Percentiles rank a stretch among this genome's conserved stretches.
These are phyloP conservation scores for Oryctes rhinoceros DNA, from an alignment of 1,140 invertebrate species.

Conservation along the genomic window DNA sequence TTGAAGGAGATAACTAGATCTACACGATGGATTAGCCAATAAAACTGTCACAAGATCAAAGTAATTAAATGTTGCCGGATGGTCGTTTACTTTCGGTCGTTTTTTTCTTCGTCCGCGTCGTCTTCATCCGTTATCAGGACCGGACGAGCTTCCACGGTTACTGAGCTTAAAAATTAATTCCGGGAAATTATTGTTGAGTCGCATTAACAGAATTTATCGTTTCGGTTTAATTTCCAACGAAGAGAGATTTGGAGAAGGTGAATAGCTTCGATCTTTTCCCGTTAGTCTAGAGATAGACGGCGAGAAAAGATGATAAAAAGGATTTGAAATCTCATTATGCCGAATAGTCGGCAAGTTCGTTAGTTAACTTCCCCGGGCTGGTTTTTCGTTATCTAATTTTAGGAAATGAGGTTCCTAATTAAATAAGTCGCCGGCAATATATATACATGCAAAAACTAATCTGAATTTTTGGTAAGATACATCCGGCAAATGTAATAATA, in stretches of 20 bases:
- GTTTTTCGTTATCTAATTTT: background rate
- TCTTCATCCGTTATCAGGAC: conserved; percentile 7
- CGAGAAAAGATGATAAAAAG: conserved; percentile 31
- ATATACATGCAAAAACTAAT: too few relatives aligned
- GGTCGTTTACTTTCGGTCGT: conserved; percentile 1
- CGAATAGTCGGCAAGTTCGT: conserved; percentile 21
- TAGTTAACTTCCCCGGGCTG: background rate
- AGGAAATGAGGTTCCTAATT: conserved; percentile 18
- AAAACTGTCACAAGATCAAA: conserved; percentile 23
- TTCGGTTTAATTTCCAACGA: conserved; percentile 20
- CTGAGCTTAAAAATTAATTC: conserved; percentile 36
- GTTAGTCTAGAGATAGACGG: background rate
- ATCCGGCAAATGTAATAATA: too few relatives aligned
- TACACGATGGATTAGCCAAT: conserved; percentile 28
- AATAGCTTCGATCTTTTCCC: conserved; percentile 14
- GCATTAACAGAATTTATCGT: conserved; percentile 30
- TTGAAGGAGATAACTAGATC: background rate
- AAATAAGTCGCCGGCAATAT: background rate
- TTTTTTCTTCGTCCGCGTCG: conserved; percentile 21
- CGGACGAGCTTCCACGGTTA: background rate
- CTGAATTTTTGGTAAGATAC: too few relatives aligned
- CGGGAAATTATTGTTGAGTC: conserved; percentile 33
- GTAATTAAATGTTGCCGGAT: conserved; percentile 30
- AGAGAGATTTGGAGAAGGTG: conserved; percentile 15
- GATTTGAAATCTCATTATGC: conserved; percentile 26